Base-by-base conservation (phyloP, 2,888 invertebrate genomes). In the Frankliniella intonsa region DNA sequence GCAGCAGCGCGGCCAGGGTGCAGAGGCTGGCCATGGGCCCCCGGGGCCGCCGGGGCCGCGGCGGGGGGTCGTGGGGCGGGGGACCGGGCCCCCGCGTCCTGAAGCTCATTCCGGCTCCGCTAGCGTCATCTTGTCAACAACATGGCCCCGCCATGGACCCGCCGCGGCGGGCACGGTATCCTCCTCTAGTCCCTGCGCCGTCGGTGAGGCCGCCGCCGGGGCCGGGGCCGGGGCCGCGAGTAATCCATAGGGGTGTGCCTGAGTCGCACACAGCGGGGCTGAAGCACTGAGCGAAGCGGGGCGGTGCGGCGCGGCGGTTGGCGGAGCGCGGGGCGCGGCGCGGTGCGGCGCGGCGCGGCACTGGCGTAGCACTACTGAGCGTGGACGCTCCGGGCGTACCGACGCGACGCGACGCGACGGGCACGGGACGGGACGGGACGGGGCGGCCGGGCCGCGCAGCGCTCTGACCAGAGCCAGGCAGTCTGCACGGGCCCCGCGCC, bases 381-480 rank as follows among this genome's bases (percentile, higher is more conserved):
- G 55, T 55, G 55, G 14, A 55, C 55, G 55, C 55, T 38, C 38
- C 38, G 38, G 38, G 55, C 9, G 2, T 55, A 17, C 17, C 55
- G 55, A 17, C 17, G 14, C 17, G 55, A 17, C 17, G 14, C 17
- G 55, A 17, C 12, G 55, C 14, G 17, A 55, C 14, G 55, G 55
- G 17, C 62, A 7, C 62, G 62, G 62, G 62, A 62, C 62, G 62
- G 25, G 25, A 22, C 69, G 25, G 12, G 22, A 9, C 25, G 22
- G 69, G 22, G 22, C 25, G 69, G 22, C 11, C 12, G 69, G 22
- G 69, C 25, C 69, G 69, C 69, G 69, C 22, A 22, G 69, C 25
- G 69, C 69, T 76, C 69, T 76, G 69, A 22, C 69, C n/a, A 11
- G n/a, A 69, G 69, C 55, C 14, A 55, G 69, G 25, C 69, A 76